Conservation (phyloP, 1,140 invertebrate species). For the Panulirus ornatus region DNA sequence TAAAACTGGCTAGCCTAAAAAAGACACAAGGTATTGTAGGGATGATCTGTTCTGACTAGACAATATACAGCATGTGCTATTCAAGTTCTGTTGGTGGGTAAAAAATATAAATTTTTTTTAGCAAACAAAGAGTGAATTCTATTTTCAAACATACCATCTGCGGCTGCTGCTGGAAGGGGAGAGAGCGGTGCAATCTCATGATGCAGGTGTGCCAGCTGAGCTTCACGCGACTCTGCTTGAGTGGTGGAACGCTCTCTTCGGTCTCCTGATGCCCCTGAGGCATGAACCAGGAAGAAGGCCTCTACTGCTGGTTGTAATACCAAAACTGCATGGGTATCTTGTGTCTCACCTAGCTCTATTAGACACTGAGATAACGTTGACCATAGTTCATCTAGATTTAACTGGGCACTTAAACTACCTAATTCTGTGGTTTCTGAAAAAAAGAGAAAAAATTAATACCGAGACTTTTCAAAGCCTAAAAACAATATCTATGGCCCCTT, state of each 20-base stretch:
- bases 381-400: constrained; percentile 88
- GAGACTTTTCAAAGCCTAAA: too few species aligned
- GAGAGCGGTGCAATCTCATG: constrained; percentile 80
- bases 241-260: constrained; percentile 73
- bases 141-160: constrained; percentile 27
- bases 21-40: too few species aligned
- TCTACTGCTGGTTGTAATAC: constrained; percentile 94
- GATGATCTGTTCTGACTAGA: too few species aligned
- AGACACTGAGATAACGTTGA: constrained; percentile 89
- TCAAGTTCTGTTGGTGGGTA: too few species aligned
- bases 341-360: constrained; percentile 89
- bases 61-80: too few species aligned
- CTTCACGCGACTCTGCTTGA: constrained; percentile 79
- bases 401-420: constrained; percentile 85
- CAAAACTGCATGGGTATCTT: constrained; percentile 95
- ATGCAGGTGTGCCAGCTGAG: constrained; percentile 81
- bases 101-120: too few species aligned
- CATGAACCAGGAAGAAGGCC: constrained; percentile 94
- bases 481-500: too few species aligned
- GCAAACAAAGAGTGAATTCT: too few species aligned
- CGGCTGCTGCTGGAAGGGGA: constrained; percentile 76
- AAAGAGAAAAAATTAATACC: not conserved
- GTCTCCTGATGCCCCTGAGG: constrained; percentile 79
- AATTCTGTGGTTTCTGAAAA: constrained; percentile 77
- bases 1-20: too few species aligned